Evolutionary conservation across 2,888 invertebrate species (phyloP), one percentile per base, ranked within the genome.

Genomic region (Hemithea aestivaria): DNA sequence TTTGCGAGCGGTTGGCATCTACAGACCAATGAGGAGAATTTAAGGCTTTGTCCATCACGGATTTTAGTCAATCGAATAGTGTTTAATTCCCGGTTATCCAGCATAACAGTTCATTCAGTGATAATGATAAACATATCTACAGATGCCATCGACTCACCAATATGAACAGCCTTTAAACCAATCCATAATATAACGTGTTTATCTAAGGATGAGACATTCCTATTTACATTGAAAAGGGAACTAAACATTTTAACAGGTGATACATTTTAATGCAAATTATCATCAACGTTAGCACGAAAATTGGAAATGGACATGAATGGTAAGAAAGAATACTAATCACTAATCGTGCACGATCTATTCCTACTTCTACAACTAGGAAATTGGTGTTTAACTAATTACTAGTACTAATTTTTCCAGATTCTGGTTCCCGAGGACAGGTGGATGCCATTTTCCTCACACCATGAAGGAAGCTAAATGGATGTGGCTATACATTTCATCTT

Each of bases 391-490:
- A n/a, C n/a, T n/a, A n/a, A n/a, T n/a, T 35, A 45, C 36, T 47
- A 38, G 3, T 16, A 4, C 16, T 39, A 40, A 45, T 46, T 30
- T 31, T 29, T 49, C 37, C 37, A 55, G 55, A 55, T 56, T 58
- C 50, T 60, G 58, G 51, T 62, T 54, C 62, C 57, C 35, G 25
- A 47, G 55, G 48, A 36, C 35, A 48, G 58, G 56, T 56, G 44
- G 56, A 58, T 48, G 43, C 42, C 50, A 52, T 41, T 41, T 12
- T 40, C 51, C 40, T 35, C 46, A 56, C 58, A 67, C 67, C 62
- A 62, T 70, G 68, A 60, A 56, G 65, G 61, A 59, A 70, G 71
- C 68, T n/a, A 66, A 58, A 67, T 73, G 73, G 63, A 44, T 33
- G 41, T 25, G 8, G 40, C 59, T 67, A 66, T 55, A 54, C 31